Conservation (phyloP, 2,888 invertebrate genomes). For the Celastrina argiolus region DNA sequence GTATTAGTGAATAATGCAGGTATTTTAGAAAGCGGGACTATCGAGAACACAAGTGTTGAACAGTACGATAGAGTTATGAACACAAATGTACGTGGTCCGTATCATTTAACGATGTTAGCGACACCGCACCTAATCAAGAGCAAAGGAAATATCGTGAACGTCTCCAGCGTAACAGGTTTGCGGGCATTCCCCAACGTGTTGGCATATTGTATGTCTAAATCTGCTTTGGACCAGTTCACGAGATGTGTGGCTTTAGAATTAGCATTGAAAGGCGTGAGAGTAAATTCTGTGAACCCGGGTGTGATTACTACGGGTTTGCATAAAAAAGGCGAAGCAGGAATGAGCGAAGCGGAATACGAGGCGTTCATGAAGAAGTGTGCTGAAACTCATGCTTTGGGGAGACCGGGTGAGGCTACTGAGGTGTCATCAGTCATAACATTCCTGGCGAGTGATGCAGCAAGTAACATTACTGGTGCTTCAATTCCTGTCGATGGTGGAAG, state of each 20-base stretch:
- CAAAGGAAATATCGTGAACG: conserved; percentile 93
- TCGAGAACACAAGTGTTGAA: conserved; percentile 88
- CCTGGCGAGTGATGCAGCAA: conserved; percentile 89
- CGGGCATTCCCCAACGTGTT: conserved; percentile 93
- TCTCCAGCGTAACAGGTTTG: conserved; percentile 94
- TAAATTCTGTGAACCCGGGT: conserved; percentile 95
- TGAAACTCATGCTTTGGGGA: conserved; percentile 91
- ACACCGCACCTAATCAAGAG: conserved; percentile 87
- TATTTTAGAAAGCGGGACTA: conserved; percentile 85
- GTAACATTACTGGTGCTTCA: conserved; percentile 90
- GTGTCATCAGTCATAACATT: conserved; percentile 93
- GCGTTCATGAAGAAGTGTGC: conserved; percentile 89
- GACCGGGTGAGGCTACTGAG: conserved; percentile 89
- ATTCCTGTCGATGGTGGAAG: conserved; percentile 93
- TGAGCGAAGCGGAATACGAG: conserved; percentile 86
- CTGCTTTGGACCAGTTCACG: conserved; percentile 96
- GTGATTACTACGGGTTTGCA: conserved; percentile 94
- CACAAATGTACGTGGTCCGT: conserved; percentile 88
- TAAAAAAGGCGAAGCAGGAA: conserved; percentile 80
- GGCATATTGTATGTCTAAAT: conserved; percentile 94
- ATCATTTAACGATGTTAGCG: conserved; percentile 88
- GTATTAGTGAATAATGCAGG: conserved; percentile 93
- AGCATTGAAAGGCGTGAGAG: conserved; percentile 86
- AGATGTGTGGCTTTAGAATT: conserved; percentile 91
- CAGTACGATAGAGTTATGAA: conserved; percentile 93